Conservation (phyloP, 2,113 vertebrate species). For the Picathartes gymnocephalus region DNA sequence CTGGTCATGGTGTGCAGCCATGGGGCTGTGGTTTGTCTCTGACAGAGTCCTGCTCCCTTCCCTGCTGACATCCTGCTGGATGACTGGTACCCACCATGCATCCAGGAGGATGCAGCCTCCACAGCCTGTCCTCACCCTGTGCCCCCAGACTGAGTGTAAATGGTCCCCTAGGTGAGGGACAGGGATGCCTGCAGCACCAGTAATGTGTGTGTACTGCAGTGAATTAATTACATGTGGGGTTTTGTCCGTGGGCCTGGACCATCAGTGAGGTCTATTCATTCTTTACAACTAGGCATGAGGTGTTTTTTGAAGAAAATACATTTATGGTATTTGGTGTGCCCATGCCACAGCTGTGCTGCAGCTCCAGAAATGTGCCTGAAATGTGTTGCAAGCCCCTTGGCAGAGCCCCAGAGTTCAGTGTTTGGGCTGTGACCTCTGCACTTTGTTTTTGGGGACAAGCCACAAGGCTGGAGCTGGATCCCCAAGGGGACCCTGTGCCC, state of each 20-base stretch:
- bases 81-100: neutral
- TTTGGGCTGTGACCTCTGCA: neutral
- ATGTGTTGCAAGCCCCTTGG: neutral
- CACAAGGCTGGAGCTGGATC: neutral
- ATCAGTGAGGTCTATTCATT: rapidly evolving
- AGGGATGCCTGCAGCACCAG: neutral
- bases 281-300: neutral
- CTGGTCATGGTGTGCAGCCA: neutral
- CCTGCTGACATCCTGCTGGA: neutral
- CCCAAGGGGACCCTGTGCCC: neutral
- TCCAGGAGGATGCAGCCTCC: neutral
- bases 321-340: neutral
- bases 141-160: neutral
- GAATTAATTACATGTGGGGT: neutral
- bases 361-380: neutral
- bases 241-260: neutral
- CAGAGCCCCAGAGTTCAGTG: neutral
- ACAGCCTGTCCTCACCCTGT: neutral
- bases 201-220: neutral
- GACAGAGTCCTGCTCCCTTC: neutral
- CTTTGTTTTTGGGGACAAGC: neutral
- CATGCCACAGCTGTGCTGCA: neutral
- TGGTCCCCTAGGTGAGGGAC: neutral
- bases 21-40: neutral
- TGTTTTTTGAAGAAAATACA: neutral